phyloP scores from a whole-genome alignment of 2,113 vertebrate species.

The Gopherus flavomarginatus region DNA sequence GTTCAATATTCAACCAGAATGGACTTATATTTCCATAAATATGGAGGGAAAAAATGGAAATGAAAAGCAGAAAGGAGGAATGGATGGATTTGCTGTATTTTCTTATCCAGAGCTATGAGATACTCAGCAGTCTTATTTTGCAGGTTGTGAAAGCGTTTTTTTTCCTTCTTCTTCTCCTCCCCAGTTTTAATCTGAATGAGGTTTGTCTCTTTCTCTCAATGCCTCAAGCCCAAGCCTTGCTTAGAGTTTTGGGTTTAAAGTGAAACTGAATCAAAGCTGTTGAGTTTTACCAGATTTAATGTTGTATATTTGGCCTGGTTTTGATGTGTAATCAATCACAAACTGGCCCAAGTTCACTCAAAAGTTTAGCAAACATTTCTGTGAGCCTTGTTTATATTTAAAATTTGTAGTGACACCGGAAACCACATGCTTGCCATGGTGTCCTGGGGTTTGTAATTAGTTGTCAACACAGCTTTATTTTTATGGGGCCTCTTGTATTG shows the following conservation, averaged over 20 bases:
- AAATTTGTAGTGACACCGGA: background rate
- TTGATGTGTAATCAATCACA: background rate
- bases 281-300: conserved; percentile 8
- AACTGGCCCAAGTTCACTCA: conserved; percentile 21
- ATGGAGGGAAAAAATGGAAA: background rate
- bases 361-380: conserved; percentile 41
- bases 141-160: background rate
- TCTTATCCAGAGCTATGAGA: background rate
- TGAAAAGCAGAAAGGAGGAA: rapidly evolving
- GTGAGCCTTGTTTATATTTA: conserved; percentile 11
- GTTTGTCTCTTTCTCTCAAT: background rate
- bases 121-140: background rate
- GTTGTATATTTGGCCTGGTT: background rate
- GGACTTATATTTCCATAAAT: background rate
- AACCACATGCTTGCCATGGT: conserved; percentile 18
- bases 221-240: background rate
- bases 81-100: background rate
- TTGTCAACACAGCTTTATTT: background rate
- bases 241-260: background rate
- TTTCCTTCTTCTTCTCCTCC: too few species aligned
- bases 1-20: background rate
- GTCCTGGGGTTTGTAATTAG: background rate
- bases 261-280: background rate
- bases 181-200: background rate
- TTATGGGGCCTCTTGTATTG: conserved; percentile 6